These are phyloP conservation scores for Calameuta filiformis DNA, from an alignment of 2,888 invertebrate genomes.

Conservation along the genomic window DNA sequence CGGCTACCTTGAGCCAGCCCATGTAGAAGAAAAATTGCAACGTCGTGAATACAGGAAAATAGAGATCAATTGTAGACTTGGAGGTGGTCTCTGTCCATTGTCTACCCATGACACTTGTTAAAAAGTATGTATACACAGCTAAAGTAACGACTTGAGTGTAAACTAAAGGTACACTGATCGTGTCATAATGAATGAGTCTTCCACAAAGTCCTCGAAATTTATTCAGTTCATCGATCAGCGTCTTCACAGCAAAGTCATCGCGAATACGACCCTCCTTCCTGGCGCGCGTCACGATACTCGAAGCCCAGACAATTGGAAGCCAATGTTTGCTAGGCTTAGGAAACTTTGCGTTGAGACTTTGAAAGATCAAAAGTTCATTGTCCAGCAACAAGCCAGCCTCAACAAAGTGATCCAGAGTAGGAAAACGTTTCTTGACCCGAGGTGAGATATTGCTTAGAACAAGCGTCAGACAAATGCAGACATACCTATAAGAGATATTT, in stretches of 20 bases:
- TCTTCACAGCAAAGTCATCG: slow-evolving; percentile 93
- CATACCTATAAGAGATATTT: slow-evolving; percentile 57
- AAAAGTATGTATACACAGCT: slow-evolving; percentile 88
- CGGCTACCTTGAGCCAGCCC: slow-evolving; percentile 70
- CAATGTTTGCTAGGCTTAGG: slow-evolving; percentile 90
- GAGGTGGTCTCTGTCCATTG: slow-evolving; percentile 76
- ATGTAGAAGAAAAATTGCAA: slow-evolving; percentile 69
- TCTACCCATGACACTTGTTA: slow-evolving; percentile 84
- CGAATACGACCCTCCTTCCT: slow-evolving; percentile 90
- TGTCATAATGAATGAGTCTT: slow-evolving; percentile 80
- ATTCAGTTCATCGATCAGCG: slow-evolving; percentile 76
- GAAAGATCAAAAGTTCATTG: slow-evolving; percentile 83
- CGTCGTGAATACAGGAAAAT: slow-evolving; percentile 22
- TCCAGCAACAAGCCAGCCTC: slow-evolving; percentile 86
- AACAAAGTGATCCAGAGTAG: slow-evolving; percentile 83
- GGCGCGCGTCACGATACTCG: slow-evolving; percentile 88
- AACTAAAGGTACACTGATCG: slow-evolving; percentile 83
- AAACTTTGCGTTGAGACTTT: slow-evolving; percentile 82
- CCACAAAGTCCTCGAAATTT: slow-evolving; percentile 83
- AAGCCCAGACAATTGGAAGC: slow-evolving; percentile 92
- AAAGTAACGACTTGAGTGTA: slow-evolving; percentile 91
- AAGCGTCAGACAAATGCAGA: slow-evolving; percentile 87
- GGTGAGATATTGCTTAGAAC: slow-evolving; percentile 89
- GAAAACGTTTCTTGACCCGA: slow-evolving; percentile 89
- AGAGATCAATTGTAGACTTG: background rate